Base-by-base conservation (phyloP, 2,797 vertebrate species). In the Leontopithecus rosalia region DNA sequence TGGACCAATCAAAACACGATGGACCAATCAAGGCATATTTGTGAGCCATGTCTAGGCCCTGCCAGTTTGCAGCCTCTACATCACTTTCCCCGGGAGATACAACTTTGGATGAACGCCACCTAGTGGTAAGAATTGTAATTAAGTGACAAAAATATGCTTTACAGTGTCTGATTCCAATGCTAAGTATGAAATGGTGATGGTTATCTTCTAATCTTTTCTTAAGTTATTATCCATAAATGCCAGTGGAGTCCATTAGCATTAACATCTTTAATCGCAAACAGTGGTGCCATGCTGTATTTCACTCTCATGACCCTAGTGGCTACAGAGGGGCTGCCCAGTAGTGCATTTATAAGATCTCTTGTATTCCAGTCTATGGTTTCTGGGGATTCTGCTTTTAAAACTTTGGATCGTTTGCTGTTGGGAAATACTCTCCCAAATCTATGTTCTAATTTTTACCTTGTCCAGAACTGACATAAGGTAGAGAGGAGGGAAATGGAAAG, bases 111-210 rank as follows among this genome's bases (percentile, higher is more conserved):
- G 73, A 85, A 82, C 94, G 95, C 73, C 95, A 92, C 55, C 92
- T 97, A 58, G 90, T 96, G 95, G 88, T 83, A 75, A 55, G 28
- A 88, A 64, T 39, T 76, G 80, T 50, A 94, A 92, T 76, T 76
- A 48, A 84, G 55, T 10, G 12, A 57, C 8, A 28, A 39, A 88
- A 88, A 50, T 15, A 2, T n/a, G 4, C 77, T 89, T 80, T 57
- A 33, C 10, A 55, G 24, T 95, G 61, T 24, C n/a, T 77, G 43
- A 86, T 81, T 92, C n/a, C 52, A 94, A 95, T 82, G 82, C 24
- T 58, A 57, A 76, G 7, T 75, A 46, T 70, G 82, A 89, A 52
- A 80, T 73, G 12, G 5, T 43, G 26, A 58, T 46, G 46, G 46
- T 9, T 33, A 22, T 52, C n/a, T 48, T 84, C 52, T 46, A 50